A percentile compares a stretch with the other conserved stretches of the same genome.
These are phyloP conservation scores for Phyllotreta striolata DNA, from an alignment of 2,888 invertebrate genomes.

Conservation along the genomic window DNA sequence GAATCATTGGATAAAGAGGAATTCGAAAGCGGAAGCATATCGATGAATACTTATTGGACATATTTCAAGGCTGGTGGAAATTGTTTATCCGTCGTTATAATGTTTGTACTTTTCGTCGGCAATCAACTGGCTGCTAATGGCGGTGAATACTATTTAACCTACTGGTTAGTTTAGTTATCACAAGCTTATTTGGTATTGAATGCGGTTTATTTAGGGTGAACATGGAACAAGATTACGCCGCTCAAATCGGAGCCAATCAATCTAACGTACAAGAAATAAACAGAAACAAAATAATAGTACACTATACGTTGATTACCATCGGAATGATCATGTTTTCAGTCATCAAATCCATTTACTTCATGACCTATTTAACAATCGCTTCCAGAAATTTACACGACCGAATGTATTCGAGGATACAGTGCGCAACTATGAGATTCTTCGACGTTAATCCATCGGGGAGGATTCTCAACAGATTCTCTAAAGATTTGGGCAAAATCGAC, in stretches of 20 bases:
- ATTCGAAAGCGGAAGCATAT: constrained; percentile 52
- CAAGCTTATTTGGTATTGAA: constrained; percentile 1
- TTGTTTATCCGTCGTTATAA: constrained; percentile 58
- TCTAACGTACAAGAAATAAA: constrained; percentile 42
- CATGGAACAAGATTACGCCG: constrained; percentile 53
- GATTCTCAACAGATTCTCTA: constrained; percentile 60
- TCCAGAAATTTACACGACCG: constrained; percentile 56
- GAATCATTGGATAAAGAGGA: constrained; percentile 54
- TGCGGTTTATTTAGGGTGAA: constrained; percentile 52
- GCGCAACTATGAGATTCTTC: constrained; percentile 57
- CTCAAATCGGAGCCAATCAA: constrained; percentile 37
- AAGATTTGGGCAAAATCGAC: constrained; percentile 67
- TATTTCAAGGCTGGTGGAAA: constrained; percentile 67
- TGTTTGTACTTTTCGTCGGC: constrained; percentile 64
- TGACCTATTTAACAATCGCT: constrained; percentile 55
- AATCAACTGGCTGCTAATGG: constrained; percentile 70
- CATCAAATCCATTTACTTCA: constrained; percentile 55
- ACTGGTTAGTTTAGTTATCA: constrained; percentile 65
- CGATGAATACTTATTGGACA: constrained; percentile 55
- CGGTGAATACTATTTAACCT: constrained; percentile 76
- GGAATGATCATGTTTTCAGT: constrained; percentile 58
- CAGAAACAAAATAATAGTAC: constrained; percentile 57
- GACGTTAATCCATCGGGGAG: constrained; percentile 58
- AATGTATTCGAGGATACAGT: constrained; percentile 53
- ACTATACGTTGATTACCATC: constrained; percentile 62